Conservation (phyloP, 2,113 vertebrate species). For the Cyanistes caeruleus region DNA sequence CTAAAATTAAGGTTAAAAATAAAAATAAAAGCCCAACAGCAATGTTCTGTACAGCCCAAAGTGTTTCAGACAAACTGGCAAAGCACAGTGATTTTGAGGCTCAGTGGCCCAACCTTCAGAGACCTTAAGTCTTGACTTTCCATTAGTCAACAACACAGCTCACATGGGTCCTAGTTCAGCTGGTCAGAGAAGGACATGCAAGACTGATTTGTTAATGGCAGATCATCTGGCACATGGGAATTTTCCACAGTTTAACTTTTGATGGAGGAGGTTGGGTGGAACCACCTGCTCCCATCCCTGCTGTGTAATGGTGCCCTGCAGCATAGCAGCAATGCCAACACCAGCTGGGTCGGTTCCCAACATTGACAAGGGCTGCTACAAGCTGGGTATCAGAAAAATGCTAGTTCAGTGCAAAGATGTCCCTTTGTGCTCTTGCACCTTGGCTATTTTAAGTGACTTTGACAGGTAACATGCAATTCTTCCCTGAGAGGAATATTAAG, state of each 20-base stretch:
- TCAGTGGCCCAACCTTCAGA: background rate
- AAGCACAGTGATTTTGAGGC: background rate
- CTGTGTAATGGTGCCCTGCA: background rate
- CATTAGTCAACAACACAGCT: constrained; percentile 1
- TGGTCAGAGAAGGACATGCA: background rate
- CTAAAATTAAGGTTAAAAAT: constrained; percentile 28
- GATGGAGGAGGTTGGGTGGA: background rate
- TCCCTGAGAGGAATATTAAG: background rate
- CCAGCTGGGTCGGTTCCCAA: background rate
- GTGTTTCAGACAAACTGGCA: background rate
- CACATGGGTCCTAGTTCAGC: background rate
- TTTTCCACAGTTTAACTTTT: background rate
- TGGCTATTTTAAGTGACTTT: background rate
- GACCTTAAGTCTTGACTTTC: background rate
- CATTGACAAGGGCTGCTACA: background rate
- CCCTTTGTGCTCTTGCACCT: background rate
- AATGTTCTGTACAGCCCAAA: background rate
- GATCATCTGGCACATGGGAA: background rate
- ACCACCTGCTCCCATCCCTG: background rate
- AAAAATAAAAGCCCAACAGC: background rate
- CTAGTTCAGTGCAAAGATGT: background rate
- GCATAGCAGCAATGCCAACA: background rate
- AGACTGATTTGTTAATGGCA: background rate
- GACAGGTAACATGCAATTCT: background rate
- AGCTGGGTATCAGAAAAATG: background rate